Evolutionary conservation across 2,797 vertebrate genomes (phyloP).

Genomic region (Macroramphosus scolopax): DNA sequence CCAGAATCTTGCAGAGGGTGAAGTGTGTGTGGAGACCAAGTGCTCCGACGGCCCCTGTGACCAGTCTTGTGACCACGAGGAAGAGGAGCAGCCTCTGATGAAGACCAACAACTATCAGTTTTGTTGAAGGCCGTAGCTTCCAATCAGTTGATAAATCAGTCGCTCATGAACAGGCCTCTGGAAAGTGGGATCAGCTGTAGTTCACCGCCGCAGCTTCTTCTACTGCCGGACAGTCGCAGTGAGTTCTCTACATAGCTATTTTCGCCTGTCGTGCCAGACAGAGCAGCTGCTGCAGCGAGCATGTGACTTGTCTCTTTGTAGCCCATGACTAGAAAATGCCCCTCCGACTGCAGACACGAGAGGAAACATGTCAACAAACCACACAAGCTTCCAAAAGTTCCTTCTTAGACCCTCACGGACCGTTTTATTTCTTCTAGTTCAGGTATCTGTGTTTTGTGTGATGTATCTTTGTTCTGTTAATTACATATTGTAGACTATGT

Average conservation of each 20-base stretch:
- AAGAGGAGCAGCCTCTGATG: constrained; percentile 83
- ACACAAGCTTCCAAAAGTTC: constrained; percentile 22
- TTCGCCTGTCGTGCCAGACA: constrained; percentile 44
- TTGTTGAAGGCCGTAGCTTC: constrained; percentile 73
- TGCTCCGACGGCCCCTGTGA: constrained; percentile 76
- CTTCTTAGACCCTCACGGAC: constrained; percentile 9
- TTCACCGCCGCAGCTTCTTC: constrained; percentile 7
- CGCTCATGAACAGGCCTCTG: constrained; percentile 7
- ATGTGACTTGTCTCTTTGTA: constrained; percentile 60
- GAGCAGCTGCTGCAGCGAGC: constrained; percentile 54
- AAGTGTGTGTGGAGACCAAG: constrained; percentile 73
- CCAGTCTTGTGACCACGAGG: constrained; percentile 85
- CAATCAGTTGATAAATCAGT: constrained; percentile 14
- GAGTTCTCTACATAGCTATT: constrained; percentile 41
- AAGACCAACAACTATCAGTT: constrained; percentile 97
- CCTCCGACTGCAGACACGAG: constrained; percentile 43
- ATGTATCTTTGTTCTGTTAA: constrained; percentile 14
- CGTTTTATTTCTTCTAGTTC: constrained; percentile 8
- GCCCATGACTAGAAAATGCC: constrained; percentile 56
- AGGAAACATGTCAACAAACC: constrained; percentile 46
- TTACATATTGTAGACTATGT: constrained; percentile 17
- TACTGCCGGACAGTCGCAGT: constrained; percentile 11
- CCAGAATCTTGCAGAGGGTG: constrained; percentile 77
- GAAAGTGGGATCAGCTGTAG: constrained; percentile 19
- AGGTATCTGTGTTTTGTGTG: constrained; percentile 12